Evolutionary conservation across 2,797 vertebrate species (phyloP).

Genomic region (Rallus crepitans): DNA sequence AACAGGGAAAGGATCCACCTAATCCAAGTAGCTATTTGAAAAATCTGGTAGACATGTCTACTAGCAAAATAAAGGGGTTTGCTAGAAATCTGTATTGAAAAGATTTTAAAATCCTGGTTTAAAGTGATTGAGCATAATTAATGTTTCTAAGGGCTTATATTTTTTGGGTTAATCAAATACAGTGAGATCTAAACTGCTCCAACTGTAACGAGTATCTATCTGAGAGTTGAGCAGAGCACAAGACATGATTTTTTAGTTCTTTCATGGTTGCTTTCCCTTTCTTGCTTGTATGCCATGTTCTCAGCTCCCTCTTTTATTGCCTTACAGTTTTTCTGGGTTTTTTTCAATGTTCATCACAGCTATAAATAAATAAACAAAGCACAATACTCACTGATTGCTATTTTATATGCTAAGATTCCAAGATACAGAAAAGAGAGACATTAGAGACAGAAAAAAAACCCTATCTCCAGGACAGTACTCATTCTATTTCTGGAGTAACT

Average conservation of each 20-base stretch:
- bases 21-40: neutral
- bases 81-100: fast-evolving
- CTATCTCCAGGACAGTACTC: neutral
- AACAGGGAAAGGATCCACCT: neutral
- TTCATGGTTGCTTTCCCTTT: neutral
- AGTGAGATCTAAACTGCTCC: neutral
- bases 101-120: neutral
- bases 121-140: neutral
- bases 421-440: too few species aligned
- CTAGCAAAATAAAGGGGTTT: neutral
- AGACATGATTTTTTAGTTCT: neutral
- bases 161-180: neutral
- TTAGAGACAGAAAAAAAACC: neutral
- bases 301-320: neutral
- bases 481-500: constrained; percentile 26
- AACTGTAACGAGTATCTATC: neutral
- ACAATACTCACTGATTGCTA: constrained; percentile 48
- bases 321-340: neutral
- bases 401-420: neutral
- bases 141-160: neutral
- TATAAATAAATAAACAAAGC: constrained; percentile 57
- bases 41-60: neutral
- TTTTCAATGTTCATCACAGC: constrained; percentile 2
- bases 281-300: neutral
- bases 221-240: neutral